phyloP scores from a whole-genome alignment of 2,797 vertebrate genomes.

The Sternarchorhynchus goeldii region DNA sequence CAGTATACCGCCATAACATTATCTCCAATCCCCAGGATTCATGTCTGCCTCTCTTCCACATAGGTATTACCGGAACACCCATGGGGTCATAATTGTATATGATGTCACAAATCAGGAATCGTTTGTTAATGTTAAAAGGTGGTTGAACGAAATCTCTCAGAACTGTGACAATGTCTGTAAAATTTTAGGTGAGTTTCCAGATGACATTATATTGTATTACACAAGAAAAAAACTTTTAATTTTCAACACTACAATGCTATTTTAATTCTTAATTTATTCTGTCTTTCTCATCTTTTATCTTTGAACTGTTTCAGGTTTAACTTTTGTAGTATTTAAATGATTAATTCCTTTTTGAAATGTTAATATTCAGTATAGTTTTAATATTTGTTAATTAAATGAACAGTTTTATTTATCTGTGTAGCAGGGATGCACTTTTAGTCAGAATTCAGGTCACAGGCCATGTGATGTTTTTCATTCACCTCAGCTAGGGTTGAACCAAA shows the following conservation, averaged over 20 bases:
- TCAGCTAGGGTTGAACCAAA: background rate
- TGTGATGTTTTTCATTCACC: background rate
- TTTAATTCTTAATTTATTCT: background rate
- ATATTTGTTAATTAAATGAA: too few species aligned
- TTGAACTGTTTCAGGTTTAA: too few species aligned
- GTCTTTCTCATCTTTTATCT: background rate
- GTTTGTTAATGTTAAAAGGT: constrained; percentile 84
- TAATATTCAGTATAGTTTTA: too few species aligned
- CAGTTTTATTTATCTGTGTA: too few species aligned
- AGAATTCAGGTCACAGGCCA: background rate
- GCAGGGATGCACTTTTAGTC: too few species aligned
- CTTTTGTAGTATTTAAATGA: too few species aligned
- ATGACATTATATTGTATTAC: background rate
- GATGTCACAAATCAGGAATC: constrained; percentile 85
- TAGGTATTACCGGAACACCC: constrained; percentile 87
- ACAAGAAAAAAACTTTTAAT: background rate
- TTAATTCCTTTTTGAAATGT: too few species aligned
- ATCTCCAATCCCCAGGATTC: background rate
- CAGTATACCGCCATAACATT: background rate
- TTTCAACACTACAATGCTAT: too few species aligned
- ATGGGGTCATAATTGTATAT: constrained; percentile 85
- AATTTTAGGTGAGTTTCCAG: constrained; percentile 75
- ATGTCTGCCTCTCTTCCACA: background rate
- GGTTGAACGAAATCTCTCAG: constrained; percentile 85
- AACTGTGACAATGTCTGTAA: constrained; percentile 87